Base-by-base conservation (phyloP, 2,888 invertebrate genomes). In the Torymus texanus region DNA sequence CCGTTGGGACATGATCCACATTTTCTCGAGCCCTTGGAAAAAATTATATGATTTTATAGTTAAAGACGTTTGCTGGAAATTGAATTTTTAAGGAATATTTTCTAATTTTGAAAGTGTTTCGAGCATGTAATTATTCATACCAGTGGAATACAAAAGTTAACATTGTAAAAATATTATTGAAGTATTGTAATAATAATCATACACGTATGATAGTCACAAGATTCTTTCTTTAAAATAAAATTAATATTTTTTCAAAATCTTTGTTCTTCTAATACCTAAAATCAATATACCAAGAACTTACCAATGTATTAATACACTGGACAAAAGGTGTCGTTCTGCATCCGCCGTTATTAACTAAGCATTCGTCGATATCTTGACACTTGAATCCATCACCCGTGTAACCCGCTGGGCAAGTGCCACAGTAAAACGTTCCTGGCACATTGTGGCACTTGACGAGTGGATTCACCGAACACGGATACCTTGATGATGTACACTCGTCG, bases 331-430 rank as follows among this genome's bases (percentile, higher is more conserved):
- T 91, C 1, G 91, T 88, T 84, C 97, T 98, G 89, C 99, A 99
- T 4, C 98, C 98, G 0, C 98, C 98, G 87, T 97, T 96, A 84
- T 95, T 93, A 0, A 91, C 90, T 16, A 92, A 90, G 88, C 99
- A 99, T 91, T 99, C 98, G 88, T 99, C 94, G 71, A 98, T 93
- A 88, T 99, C 98, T 2, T 91, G 91, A 88, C 99, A 99, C 61
- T 92, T 93, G 86, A 94, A 94, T 0, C 98, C 98, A 90, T 97
- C 96, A 50, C 98, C 98, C 74, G 94, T 93, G 85, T 95, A 97
- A 2, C 98, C 97, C 91, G 91, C 85, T 0, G 98, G 97, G 90
- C 99, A 99, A n/a, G 93, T 92, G 0, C 95, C 97, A 88, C 99
- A 99, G 78, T 92, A 92, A 90, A 97, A 99, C 3, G 95, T 93